Conservation (phyloP, 2,797 vertebrate genomes). For the Tarsius wallacei region DNA sequence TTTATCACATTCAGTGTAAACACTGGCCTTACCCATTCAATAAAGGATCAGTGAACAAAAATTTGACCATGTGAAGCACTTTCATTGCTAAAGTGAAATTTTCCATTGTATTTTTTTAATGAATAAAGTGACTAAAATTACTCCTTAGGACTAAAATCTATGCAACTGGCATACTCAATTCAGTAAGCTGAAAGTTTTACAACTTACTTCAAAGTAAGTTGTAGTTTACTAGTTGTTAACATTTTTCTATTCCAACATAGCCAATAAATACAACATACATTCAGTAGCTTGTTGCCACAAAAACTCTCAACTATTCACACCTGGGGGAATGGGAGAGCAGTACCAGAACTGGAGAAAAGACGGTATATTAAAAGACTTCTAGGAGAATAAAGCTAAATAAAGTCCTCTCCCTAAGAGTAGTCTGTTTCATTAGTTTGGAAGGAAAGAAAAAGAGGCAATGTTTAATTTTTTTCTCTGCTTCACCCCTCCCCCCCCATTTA, state of each 20-base stretch:
- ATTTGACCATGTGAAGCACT: conserved; percentile 67
- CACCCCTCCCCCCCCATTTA: neutral
- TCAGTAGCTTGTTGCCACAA: neutral
- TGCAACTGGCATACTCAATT: conserved; percentile 46
- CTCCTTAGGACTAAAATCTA: conserved; percentile 43
- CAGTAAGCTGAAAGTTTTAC: conserved; percentile 57
- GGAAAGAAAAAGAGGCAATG: neutral
- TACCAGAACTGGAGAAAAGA: neutral
- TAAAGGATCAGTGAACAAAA: conserved; percentile 71
- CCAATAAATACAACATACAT: neutral
- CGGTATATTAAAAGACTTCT: conserved; percentile 22
- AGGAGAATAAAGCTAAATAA: conserved; percentile 45
- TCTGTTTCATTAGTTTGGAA: neutral
- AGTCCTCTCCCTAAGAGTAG: neutral
- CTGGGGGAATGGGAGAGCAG: neutral
- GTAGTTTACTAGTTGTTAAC: conserved; percentile 57
- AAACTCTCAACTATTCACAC: neutral
- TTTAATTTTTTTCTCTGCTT: conserved; percentile 13
- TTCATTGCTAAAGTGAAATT: conserved; percentile 69
- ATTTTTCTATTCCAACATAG: conserved; percentile 58
- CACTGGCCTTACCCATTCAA: conserved; percentile 58
- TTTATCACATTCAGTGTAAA: conserved; percentile 58
- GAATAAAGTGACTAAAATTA: conserved; percentile 72
- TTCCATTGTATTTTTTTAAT: conserved; percentile 45
- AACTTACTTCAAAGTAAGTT: conserved; percentile 67